A percentile compares a stretch with the other conserved stretches of the same genome.
Conservation (phyloP, 2,797 vertebrate genomes). For the Falco columbarius region DNA sequence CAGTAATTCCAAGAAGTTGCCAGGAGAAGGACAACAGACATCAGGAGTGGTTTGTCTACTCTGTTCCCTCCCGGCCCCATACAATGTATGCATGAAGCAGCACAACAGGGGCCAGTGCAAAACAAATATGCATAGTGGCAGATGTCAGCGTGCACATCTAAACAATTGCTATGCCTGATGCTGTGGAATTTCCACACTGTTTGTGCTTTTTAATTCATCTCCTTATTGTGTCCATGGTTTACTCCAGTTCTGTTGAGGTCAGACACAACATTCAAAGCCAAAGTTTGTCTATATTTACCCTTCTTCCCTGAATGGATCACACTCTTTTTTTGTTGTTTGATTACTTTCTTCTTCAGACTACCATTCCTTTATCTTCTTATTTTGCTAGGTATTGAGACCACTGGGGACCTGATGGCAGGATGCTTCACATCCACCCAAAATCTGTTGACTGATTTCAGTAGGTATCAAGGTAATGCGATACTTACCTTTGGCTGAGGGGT, state of each 20-base stretch:
- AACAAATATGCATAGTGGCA: conserved; percentile 54
- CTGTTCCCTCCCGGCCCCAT: background rate
- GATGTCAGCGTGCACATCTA: conserved; percentile 30
- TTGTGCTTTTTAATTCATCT: conserved; percentile 46
- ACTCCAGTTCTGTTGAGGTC: conserved; percentile 12
- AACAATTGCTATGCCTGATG: conserved; percentile 46
- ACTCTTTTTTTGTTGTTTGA: conserved; percentile 4
- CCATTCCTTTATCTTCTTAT: conserved; percentile 8
- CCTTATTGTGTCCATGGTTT: conserved; percentile 35
- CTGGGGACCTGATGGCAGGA: background rate
- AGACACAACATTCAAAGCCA: conserved; percentile 37
- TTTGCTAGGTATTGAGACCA: background rate
- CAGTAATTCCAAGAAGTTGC: conserved; percentile 20
- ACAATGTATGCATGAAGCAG: background rate
- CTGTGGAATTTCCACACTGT: conserved; percentile 51
- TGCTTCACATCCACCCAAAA: background rate
- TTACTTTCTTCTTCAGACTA: conserved; percentile 22
- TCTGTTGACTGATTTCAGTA: conserved; percentile 8
- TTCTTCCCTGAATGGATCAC: conserved; percentile 43
- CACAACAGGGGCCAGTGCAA: conserved; percentile 31
- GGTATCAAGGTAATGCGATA: background rate
- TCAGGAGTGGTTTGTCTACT: background rate
- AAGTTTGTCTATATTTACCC: conserved; percentile 41
- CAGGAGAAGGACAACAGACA: background rate
- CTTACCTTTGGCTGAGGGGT: background rate